Base-by-base conservation (phyloP, 2,797 vertebrate species). In the Euphonia xanthogaster region DNA sequence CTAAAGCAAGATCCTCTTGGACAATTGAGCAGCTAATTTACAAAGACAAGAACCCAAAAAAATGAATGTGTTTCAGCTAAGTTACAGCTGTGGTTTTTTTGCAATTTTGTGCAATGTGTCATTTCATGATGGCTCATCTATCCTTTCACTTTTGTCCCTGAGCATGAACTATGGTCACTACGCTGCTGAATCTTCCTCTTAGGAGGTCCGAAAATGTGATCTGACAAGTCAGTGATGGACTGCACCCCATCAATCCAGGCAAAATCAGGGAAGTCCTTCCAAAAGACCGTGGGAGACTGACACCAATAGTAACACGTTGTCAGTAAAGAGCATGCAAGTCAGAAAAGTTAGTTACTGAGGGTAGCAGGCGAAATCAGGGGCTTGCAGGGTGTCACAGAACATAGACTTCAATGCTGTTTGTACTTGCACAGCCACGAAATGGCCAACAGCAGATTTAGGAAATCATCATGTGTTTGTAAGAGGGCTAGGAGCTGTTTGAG, bases 191-290 rank as follows among this genome's bases (percentile, higher is more conserved):
- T 39, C 65, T 68, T 87, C 22, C 37, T 80, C 42, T 67, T 44
- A 35, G 25, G 55, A 65, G 63, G 71, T 39, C 50, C 33, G 22
- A 44, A 94, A 88, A 91, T 21, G 28, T 40, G 55, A 94, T 71
- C 78, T 62, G 61, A 90, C 48, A 94, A 60, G 58, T 39, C 72
- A 80, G 63, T 44, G 86, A 91, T 5, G 28, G 65, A 91, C 21
- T 31, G 68, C 18, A 63, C 14, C 42, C 77, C 77, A 71, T 65
- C 42, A 58, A 75, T 44, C 23, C 27, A 44, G 45, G 63, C 18
- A 88, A 83, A 91, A 80, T 74, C 31, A 81, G 40, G 54, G 10
- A 81, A 68, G n/a, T 23, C 31, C 54, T 88, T 62, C 55, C 22
- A 24, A 84, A 89, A 70, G 55, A 71, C 42, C 9, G 2, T 4